A percentile compares a stretch with the other conserved stretches of the same genome.
These are phyloP conservation scores for Calephelis perditalis DNA, from an alignment of 2,888 invertebrate species.

Conservation along the genomic window DNA sequence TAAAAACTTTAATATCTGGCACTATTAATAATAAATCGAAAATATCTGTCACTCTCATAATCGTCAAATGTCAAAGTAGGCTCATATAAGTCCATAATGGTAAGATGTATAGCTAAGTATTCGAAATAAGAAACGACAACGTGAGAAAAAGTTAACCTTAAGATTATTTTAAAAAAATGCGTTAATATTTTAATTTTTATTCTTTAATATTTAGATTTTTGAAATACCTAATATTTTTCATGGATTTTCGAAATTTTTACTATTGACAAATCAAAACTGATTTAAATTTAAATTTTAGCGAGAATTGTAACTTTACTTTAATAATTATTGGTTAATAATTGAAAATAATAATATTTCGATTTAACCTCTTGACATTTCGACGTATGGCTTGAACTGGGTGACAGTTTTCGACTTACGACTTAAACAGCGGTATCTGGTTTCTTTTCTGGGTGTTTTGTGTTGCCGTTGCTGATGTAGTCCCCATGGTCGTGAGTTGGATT, in stretches of 20 bases:
- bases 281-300: no score
- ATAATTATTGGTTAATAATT: no score
- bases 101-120: background rate
- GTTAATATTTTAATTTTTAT: conserved; percentile 16
- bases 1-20: conserved; percentile 7
- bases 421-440: conserved; percentile 74
- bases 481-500: conserved; percentile 80
- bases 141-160: background rate
- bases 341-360: no score
- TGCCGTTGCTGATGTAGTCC: conserved; percentile 78
- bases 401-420: conserved; percentile 35
- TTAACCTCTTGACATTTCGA: conserved; percentile 13
- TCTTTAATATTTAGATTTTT: no score
- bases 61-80: background rate
- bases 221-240: no score
- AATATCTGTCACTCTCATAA: conserved; percentile 3
- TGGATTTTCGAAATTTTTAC: no score
- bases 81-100: background rate
- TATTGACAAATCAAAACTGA: no score
- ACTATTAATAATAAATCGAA: conserved; percentile 8
- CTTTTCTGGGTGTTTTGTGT: conserved; percentile 69
- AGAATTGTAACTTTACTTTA: no score
- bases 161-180: conserved; percentile 14
- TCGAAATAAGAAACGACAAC: background rate
- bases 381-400: conserved; percentile 23